Percentiles rank a stretch among this genome's conserved stretches.
Conservation (phyloP, 2,888 invertebrate species). For the Carterocephalus palaemon region DNA sequence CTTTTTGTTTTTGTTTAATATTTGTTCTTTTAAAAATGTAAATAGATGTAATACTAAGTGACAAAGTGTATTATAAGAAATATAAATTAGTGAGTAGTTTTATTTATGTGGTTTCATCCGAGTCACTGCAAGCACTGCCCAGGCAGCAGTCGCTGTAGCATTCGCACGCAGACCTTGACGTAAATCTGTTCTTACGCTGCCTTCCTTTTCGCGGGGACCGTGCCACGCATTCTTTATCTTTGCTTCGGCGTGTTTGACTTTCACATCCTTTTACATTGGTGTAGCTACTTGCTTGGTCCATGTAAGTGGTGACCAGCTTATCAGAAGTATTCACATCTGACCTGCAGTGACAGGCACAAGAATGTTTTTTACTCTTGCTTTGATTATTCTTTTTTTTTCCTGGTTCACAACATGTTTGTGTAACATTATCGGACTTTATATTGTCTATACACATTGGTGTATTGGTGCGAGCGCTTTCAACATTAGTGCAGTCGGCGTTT, state of each 20-base stretch:
- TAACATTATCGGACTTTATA: conserved; percentile 10
- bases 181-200: too few species aligned
- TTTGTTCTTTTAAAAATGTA: conserved; percentile 67
- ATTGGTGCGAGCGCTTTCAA: background rate
- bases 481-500: conserved; percentile 15
- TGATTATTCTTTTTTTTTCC: conserved; percentile 4
- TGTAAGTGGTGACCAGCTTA: conserved; percentile 44
- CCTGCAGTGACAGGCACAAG: background rate
- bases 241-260: too few species aligned
- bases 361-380: background rate
- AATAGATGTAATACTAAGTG: conserved; percentile 68
- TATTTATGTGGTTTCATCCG: conserved; percentile 34
- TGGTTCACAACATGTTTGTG: conserved; percentile 9
- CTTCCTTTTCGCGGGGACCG: too few species aligned
- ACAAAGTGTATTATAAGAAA: conserved; percentile 75
- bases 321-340: conserved; percentile 32
- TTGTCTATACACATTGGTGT: conserved; percentile 16
- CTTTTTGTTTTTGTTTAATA: conserved; percentile 69
- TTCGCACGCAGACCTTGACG: background rate
- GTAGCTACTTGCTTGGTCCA: conserved; percentile 39
- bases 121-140: conserved; percentile 25
- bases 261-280: conserved; percentile 12
- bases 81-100: conserved; percentile 63
- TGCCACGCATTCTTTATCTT: too few species aligned
- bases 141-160: conserved; percentile 7